These are phyloP conservation scores for Dynastes maya DNA, from an alignment of 2,888 invertebrate genomes.

Conservation along the genomic window DNA sequence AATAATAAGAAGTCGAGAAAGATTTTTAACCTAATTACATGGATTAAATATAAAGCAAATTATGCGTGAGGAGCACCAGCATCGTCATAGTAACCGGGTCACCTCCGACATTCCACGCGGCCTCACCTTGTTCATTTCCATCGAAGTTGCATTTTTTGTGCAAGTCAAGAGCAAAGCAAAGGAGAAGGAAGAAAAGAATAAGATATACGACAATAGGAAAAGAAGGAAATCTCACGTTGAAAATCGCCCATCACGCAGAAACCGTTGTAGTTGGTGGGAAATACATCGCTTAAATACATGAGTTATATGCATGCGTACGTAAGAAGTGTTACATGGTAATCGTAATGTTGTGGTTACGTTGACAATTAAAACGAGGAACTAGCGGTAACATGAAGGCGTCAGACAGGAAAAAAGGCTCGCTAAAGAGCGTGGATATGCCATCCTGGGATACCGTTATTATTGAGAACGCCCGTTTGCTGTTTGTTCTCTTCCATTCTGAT, in stretches of 20 bases:
- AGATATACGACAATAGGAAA: not conserved
- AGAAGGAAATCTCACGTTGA: conserved; percentile 7
- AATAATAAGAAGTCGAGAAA: not conserved
- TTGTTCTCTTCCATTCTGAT: not conserved
- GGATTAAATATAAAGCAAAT: conserved; percentile 16
- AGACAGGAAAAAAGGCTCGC: conserved; percentile 16
- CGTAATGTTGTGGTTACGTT: conserved; percentile 4
- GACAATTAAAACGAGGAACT: conserved; percentile 22
- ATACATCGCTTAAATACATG: not conserved
- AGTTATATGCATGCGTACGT: not conserved
- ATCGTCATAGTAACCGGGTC: conserved; percentile 29
- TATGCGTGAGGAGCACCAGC: conserved; percentile 12
- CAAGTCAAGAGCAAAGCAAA: conserved; percentile 2
- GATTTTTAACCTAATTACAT: conserved; percentile 24
- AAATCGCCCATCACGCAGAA: conserved; percentile 4
- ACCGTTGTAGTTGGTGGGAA: conserved; percentile 20
- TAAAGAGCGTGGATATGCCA: not conserved
- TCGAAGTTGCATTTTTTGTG: conserved; percentile 10
- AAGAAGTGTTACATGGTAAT: conserved; percentile 13
- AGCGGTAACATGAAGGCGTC: conserved; percentile 7
- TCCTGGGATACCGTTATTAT: conserved; percentile 4
- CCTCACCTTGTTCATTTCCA: conserved; percentile 2
- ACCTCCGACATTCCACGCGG: conserved; percentile 39
- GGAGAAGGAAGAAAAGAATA: not conserved
- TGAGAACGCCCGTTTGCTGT: not conserved